A percentile compares a stretch with the other conserved stretches of the same genome.
Conservation (phyloP, 2,113 vertebrate species). For the Trematocara unimaculatum region DNA sequence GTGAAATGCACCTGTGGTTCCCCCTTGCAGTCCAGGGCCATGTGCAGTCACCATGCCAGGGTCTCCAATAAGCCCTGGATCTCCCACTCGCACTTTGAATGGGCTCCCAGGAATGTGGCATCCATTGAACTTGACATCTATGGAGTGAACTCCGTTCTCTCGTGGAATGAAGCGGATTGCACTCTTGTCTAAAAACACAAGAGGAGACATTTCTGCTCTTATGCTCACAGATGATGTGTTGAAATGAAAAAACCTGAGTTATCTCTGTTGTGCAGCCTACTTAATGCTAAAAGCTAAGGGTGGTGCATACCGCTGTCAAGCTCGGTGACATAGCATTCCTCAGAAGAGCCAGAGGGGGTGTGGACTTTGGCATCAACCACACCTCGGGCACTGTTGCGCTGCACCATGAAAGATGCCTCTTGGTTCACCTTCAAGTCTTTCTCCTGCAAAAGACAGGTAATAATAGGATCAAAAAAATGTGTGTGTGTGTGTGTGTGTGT, state of each 20-base stretch:
- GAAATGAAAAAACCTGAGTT: not conserved
- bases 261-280: not conserved
- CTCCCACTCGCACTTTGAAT: conserved; percentile 93
- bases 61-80: conserved; percentile 85
- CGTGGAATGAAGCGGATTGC: conserved; percentile 91
- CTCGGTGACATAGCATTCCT: conserved; percentile 91
- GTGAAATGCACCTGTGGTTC: conserved; percentile 80
- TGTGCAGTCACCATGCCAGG: conserved; percentile 90
- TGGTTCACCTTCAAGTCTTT: conserved; percentile 90
- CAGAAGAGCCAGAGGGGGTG: conserved; percentile 83
- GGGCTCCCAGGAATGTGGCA: conserved; percentile 94
- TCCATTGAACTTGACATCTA: conserved; percentile 92
- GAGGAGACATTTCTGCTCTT: not conserved
- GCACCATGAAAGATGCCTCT: conserved; percentile 89
- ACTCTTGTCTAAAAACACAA: conserved; percentile 78
- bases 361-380: conserved; percentile 89
- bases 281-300: not conserved
- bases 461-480: not conserved
- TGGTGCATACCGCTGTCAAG: conserved; percentile 82
- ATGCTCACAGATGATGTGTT: not conserved
- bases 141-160: conserved; percentile 91
- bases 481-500: not conserved
- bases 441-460: conserved; percentile 72
- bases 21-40: conserved; percentile 86
- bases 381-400: conserved; percentile 85